Percentiles rank a stretch among this genome's conserved stretches.
Evolutionary conservation across 2,888 invertebrate species (phyloP).

Genomic region (Amiota communis): DNA sequence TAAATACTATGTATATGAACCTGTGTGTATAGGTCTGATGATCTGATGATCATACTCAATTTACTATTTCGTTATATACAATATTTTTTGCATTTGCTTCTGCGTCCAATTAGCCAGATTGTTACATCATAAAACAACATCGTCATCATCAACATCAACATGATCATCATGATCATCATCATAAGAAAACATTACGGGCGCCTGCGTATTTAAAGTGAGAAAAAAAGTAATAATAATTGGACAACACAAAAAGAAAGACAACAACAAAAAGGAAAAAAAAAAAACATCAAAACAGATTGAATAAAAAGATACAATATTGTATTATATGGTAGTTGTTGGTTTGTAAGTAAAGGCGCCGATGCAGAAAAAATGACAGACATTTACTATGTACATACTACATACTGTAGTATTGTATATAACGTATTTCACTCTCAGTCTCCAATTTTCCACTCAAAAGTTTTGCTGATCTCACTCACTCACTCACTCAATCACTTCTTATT

Average conservation of each 20-base stretch:
- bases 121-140: slow-evolving; percentile 54
- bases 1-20: not conserved
- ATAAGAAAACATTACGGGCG: not conserved
- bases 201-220: not conserved
- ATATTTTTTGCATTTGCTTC: not conserved
- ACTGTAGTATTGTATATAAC: not conserved
- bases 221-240: not conserved
- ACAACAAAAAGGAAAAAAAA: slow-evolving; percentile 9
- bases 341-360: no score
- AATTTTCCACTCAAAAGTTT: no score
- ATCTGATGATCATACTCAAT: slow-evolving; percentile 13
- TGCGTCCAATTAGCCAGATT: slow-evolving; percentile 52
- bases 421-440: not conserved
- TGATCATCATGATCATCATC: no score
- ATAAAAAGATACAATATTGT: no score
- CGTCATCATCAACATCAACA: no score
- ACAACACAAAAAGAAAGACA: not conserved
- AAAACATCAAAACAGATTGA: not conserved
- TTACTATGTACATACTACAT: no score
- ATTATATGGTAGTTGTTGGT: no score
- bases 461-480: no score
- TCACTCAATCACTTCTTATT: no score
- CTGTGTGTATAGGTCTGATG: not conserved
- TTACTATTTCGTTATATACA: not conserved
- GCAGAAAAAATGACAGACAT: no score